Base-by-base conservation (phyloP, 1,140 invertebrate genomes). In the Oreohelix idahoensis region DNA sequence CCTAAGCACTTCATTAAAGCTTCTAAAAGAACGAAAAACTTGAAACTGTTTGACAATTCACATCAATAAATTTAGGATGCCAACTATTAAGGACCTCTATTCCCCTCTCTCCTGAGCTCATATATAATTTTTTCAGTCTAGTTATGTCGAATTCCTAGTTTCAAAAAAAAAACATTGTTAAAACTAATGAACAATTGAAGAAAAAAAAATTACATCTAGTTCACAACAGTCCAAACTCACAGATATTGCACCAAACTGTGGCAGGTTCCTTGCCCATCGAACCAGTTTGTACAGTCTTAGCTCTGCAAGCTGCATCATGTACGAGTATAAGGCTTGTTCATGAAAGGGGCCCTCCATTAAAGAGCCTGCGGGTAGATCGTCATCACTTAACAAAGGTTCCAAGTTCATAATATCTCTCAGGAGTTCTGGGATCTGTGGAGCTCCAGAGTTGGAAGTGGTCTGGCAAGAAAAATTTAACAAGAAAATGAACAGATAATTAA, bases 181-280 rank as follows among this genome's bases (percentile, higher is more conserved):
- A n/a, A n/a, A n/a, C n/a, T n/a, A n/a, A n/a, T n/a, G n/a, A n/a
- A n/a, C n/a, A n/a, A n/a, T n/a, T n/a, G n/a, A n/a, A n/a, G n/a
- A n/a, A n/a, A n/a, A n/a, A 49, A 49, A 49, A 8, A 49, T 49
- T 8, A 11, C 10, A 49, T 49, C 45, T 49, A 11, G 45, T 11
- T 49, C 45, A 49, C 8, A 17, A 49, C 45, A 49, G 23, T 10
- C 17, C 26, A 73, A 69, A 89, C 89, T 89, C 83, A 92, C 89
- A 29, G 88, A 96, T 88, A 99, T 98, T 92, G 98, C 97, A 91
- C 98, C 97, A 92, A 99, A 99, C 8, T 99, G 94, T 20, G 98
- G 98, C 90, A 99, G 93, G 93, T 97, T 98, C 92, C 99, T 97
- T 93, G 98, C 98, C 98, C 98, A 99, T 90, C 98, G 98, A 79